Evolutionary conservation across 2,797 vertebrate genomes (phyloP), one percentile per base, ranked within the genome.

Genomic region (Pangasius larnaudii): DNA sequence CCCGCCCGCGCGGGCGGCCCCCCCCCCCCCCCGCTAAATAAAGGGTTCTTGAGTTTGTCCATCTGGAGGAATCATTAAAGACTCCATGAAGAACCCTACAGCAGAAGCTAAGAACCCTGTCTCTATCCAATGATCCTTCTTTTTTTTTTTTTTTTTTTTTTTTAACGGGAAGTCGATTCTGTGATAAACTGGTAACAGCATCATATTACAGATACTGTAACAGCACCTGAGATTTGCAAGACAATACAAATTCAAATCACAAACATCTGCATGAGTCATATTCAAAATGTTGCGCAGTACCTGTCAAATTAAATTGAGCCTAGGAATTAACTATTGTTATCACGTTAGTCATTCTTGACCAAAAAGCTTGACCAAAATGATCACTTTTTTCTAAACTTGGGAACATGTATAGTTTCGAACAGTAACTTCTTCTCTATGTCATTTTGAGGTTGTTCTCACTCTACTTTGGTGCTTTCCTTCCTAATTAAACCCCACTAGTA

Each of bases 401-500:
- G 36, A 81, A 5, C 33, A 39, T 39, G 39, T 63, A 30, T n/a
- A 63, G 24, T n/a, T 82, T 63, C 46, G 16, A 80, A 82, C 11
- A 63, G 36, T 18, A 63, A 61, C 58, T 63, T n/a, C 58, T 61
- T 11, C 58, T 61, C 36, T 59, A 3, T 51, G 46, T 82, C 59
- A 56, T 78, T 74, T 71, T 30, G 27, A 53, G 16, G 42, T 49
- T 63, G 61, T 81, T 85, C 74, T 71, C 39, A 36, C 63, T 39
- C 61, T 83, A 36, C 59, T 74, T 67, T 83, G 59, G 56, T 84
- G 33, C 49, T 77, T 56, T 74, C 30, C 6, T 46, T 79, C 18
- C 77, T 89, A 75, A 86, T 87, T 89, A 85, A 85, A 67, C 65
- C 86, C 85, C 87, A 78, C 86, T 39, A 86, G 72, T 78, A 90